phyloP scores from a whole-genome alignment of 37 sponge, comb jelly and placozoan genomes.

The Halichondria panicea region DNA sequence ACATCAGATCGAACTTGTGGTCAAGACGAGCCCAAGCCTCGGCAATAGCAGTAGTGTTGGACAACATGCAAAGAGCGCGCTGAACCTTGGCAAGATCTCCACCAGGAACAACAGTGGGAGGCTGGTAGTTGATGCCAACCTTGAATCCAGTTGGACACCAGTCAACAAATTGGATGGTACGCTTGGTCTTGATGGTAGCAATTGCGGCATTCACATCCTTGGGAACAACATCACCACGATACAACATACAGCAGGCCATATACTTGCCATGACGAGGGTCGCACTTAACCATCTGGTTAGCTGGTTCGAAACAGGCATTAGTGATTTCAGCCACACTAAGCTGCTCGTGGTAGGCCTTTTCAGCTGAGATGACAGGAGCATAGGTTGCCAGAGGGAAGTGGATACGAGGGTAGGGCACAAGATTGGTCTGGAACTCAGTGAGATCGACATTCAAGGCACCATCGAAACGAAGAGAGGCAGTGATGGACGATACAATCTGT shows the following conservation, averaged over 20 bases:
- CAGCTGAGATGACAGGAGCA: constrained; percentile 92
- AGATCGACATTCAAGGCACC: constrained; percentile 95
- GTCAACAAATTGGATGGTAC: constrained; percentile 90
- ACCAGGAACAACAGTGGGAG: constrained; percentile 85
- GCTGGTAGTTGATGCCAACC: constrained; percentile 96
- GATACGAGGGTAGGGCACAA: constrained; percentile 94
- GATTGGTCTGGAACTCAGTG: constrained; percentile 95
- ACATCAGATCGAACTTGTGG: constrained; percentile 97
- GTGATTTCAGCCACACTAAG: constrained; percentile 86
- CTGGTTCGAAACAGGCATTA: constrained; percentile 89
- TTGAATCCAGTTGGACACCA: constrained; percentile 96
- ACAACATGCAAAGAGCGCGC: constrained; percentile 87
- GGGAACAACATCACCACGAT: constrained; percentile 91
- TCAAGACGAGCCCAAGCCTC: constrained; percentile 96
- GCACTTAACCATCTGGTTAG: constrained; percentile 96
- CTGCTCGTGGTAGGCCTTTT: constrained; percentile 94
- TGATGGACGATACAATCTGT: constrained; percentile 89
- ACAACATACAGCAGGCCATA: constrained; percentile 94
- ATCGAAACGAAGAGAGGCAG: constrained; percentile 93
- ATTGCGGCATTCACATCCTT: constrained; percentile 93
- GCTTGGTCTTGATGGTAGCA: constrained; percentile 91
- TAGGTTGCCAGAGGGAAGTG: constrained; percentile 95
- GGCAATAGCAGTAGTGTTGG: constrained; percentile 93
- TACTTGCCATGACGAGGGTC: constrained; percentile 95
- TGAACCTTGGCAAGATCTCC: constrained; percentile 94